phyloP scores from a whole-genome alignment of 2,113 vertebrate genomes.

The Centrocercus urophasianus region DNA sequence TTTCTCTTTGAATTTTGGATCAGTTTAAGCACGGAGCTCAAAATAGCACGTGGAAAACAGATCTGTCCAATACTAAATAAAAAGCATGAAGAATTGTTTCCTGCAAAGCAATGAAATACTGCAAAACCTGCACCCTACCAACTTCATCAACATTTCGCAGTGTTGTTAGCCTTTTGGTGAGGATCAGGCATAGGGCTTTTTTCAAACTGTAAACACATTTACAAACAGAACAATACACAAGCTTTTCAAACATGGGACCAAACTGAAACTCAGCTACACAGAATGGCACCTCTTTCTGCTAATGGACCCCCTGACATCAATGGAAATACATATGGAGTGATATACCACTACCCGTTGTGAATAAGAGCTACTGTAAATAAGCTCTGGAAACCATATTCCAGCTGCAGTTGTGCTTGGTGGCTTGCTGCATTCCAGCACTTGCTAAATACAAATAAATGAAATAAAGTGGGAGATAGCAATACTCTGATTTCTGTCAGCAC shows the following conservation, averaged over 20 bases:
- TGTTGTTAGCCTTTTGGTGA: not conserved
- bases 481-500: conserved; percentile 26
- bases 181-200: not conserved
- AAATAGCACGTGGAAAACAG: not conserved
- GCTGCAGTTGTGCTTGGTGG: not conserved
- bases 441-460: conserved; percentile 60
- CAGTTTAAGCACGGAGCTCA: not conserved
- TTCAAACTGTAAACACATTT: not conserved
- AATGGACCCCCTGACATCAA: conserved; percentile 34
- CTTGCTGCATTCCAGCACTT: conserved; percentile 20
- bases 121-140: not conserved
- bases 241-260: not conserved
- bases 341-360: not conserved
- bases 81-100: not conserved
- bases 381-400: conserved; percentile 25
- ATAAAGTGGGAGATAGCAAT: conserved; percentile 8
- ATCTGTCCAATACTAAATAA: not conserved
- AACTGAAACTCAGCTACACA: not conserved
- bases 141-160: not conserved
- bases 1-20: not conserved
- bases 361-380: conserved; percentile 40
- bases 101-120: not conserved
- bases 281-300: not conserved
- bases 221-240: not conserved
- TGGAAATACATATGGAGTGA: conserved; percentile 10